Conservation (phyloP, 2,797 vertebrate genomes). For the Chloroceryle inda region DNA sequence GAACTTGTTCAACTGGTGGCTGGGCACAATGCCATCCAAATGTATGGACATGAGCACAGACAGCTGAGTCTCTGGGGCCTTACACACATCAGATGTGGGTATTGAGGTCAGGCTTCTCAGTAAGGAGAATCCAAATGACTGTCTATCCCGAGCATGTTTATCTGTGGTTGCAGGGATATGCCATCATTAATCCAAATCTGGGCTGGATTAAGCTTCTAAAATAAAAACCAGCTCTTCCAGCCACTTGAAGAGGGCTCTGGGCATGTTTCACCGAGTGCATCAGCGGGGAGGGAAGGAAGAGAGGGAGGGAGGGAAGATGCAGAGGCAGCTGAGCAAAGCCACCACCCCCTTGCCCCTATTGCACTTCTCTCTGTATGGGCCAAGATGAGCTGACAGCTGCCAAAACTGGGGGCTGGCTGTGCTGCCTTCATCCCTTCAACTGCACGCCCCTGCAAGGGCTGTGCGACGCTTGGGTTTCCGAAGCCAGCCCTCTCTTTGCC, state of each 20-base stretch:
- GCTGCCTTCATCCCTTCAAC: not conserved
- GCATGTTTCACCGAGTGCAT: not conserved
- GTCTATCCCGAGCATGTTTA: constrained; percentile 63
- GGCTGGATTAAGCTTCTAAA: constrained; percentile 75
- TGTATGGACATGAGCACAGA: constrained; percentile 15
- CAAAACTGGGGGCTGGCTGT: not conserved
- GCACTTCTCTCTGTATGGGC: not conserved
- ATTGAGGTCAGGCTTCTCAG: constrained; percentile 47
- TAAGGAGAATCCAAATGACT: constrained; percentile 66
- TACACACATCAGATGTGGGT: constrained; percentile 68
- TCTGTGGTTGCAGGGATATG: constrained; percentile 76
- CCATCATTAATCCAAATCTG: constrained; percentile 70
- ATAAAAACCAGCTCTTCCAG: constrained; percentile 77
- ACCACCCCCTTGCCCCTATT: not conserved
- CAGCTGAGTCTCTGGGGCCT: constrained; percentile 44
- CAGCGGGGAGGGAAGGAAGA: not conserved
- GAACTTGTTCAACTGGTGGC: constrained; percentile 61
- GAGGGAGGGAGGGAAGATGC: not conserved
- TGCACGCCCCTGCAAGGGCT: not conserved
- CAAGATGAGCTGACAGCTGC: not conserved
- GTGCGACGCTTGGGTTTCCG: not conserved
- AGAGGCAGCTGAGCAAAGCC: not conserved
- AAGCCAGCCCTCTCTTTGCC: not conserved
- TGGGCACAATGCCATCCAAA: constrained; percentile 54
- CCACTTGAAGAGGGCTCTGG: constrained; percentile 55